A percentile compares a stretch with the other conserved stretches of the same genome.
These are phyloP conservation scores for Melanaphis sacchari DNA, from an alignment of 1,140 invertebrate genomes.

Conservation along the genomic window DNA sequence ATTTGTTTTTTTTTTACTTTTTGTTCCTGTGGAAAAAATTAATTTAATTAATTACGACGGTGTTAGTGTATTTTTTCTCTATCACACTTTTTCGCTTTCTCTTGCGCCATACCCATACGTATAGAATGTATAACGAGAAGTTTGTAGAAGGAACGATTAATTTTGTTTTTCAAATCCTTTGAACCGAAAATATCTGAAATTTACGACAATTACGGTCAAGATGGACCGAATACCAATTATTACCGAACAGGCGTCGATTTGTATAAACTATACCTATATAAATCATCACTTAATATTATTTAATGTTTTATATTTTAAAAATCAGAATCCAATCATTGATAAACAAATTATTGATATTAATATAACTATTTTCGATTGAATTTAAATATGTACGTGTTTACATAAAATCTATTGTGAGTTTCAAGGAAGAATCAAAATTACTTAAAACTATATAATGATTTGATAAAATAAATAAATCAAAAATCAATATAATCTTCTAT, in stretches of 20 bases:
- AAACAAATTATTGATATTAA: neutral
- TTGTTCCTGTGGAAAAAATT: conserved; percentile 49
- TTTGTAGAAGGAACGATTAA: conserved; percentile 43
- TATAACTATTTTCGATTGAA: no score
- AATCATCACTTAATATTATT: neutral
- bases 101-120: neutral
- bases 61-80: neutral
- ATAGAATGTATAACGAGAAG: neutral
- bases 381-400: no score
- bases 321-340: neutral
- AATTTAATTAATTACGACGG: conserved; percentile 57
- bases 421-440: no score
- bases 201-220: neutral
- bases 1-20: conserved; percentile 55
- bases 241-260: neutral
- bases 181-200: conserved; percentile 47
- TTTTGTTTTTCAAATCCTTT: conserved; percentile 46
- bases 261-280: neutral
- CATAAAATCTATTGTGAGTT: no score
- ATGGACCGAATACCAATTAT: neutral
- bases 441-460: no score
- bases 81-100: neutral
- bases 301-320: neutral
- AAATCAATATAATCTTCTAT: no score
- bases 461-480: no score